Conservation (phyloP, 2,797 vertebrate genomes). For the Megaceryle alcyon region DNA sequence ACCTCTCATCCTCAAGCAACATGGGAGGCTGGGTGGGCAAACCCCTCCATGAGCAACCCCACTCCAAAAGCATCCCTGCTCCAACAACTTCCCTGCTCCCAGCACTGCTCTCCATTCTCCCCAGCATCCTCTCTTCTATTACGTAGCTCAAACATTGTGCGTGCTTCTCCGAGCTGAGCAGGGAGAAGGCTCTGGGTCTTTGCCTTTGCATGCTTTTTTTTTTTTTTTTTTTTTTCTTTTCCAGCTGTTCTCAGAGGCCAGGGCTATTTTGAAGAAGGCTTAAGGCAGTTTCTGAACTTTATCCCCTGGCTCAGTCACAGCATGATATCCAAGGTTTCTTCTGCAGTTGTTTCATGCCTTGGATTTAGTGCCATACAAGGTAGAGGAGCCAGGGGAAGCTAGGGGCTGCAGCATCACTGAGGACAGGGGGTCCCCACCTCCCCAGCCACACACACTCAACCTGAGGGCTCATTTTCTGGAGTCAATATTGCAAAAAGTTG, state of each 20-base stretch:
- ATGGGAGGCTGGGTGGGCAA: background rate
- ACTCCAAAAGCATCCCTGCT: background rate
- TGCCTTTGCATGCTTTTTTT: background rate
- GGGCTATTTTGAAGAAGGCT: background rate
- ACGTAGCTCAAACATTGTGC: background rate
- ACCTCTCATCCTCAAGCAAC: background rate
- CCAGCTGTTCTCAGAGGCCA: background rate
- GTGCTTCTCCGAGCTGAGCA: background rate
- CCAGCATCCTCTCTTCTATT: background rate
- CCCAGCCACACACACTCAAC: background rate
- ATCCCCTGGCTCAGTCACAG: background rate
- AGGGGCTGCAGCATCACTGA: background rate
- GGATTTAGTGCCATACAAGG: background rate
- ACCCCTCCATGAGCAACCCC: background rate
- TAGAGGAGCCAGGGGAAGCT: background rate
- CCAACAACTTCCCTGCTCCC: background rate
- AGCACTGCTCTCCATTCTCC: background rate
- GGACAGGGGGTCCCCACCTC: background rate
- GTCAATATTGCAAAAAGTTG: background rate
- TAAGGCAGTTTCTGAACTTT: background rate
- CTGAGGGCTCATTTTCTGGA: background rate
- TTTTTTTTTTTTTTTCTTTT: background rate
- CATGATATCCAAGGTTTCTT: accelerated
- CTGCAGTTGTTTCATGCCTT: accelerated
- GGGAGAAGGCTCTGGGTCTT: background rate